Conservation (phyloP, 2,113 vertebrate species). For the Sterrhoptilus dennistouni region DNA sequence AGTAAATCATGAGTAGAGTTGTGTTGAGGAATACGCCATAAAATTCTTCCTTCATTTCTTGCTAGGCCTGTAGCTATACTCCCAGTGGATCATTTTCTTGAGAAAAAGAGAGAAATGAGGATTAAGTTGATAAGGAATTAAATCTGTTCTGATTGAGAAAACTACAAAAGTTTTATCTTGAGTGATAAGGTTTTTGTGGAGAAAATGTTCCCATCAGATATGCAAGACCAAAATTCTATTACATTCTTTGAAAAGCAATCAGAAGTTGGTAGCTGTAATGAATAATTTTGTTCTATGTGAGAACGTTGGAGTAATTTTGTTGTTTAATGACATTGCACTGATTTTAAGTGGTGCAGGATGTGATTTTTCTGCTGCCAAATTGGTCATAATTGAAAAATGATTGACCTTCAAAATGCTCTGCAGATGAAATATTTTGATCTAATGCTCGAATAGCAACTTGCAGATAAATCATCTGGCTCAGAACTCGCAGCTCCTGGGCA, state of each 20-base stretch:
- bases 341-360: not conserved
- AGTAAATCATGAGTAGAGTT: not conserved
- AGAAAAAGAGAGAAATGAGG: not conserved
- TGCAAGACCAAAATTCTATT: constrained; percentile 46
- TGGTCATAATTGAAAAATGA: constrained; percentile 41
- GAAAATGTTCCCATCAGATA: constrained; percentile 39
- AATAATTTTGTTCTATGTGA: constrained; percentile 34
- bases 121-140: not conserved
- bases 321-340: constrained; percentile 31
- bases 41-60: not conserved
- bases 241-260: constrained; percentile 22
- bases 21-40: not conserved
- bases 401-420: not conserved
- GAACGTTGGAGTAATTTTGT: constrained; percentile 13
- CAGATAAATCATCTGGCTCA: not conserved
- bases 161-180: constrained; percentile 15
- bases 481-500: not conserved
- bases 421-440: not conserved
- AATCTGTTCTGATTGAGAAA: constrained; percentile 15
- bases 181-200: not conserved
- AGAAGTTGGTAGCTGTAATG: constrained; percentile 27
- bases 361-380: not conserved
- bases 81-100: not conserved
- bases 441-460: not conserved
- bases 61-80: not conserved